Percentiles rank a stretch among this genome's conserved stretches.
phyloP scores from a whole-genome alignment of 2,888 invertebrate genomes.

The Boloria euphrosyne region DNA sequence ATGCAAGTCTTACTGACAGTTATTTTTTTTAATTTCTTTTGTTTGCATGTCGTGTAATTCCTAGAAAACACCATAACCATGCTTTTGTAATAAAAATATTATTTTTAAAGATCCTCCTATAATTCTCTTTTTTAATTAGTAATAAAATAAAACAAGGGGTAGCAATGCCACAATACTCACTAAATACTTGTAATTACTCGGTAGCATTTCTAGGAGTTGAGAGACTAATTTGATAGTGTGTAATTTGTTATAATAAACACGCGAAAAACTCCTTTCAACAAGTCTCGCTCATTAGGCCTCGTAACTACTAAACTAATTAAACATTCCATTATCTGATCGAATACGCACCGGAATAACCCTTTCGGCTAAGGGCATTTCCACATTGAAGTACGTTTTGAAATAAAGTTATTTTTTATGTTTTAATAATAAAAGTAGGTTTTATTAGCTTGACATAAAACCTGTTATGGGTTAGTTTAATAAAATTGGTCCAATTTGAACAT shows the following conservation, averaged over 20 bases:
- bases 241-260: conserved; percentile 35
- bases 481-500: too few species aligned
- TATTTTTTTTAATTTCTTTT: too few species aligned
- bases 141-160: neutral
- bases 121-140: too few species aligned
- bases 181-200: neutral
- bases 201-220: conserved; percentile 22
- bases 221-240: conserved; percentile 31
- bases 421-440: neutral
- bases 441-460: neutral
- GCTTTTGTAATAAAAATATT: too few species aligned
- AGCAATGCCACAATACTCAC: neutral
- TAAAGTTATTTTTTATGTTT: conserved; percentile 6
- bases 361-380: conserved; percentile 12
- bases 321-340: conserved; percentile 37
- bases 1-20: too few species aligned
- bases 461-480: too few species aligned
- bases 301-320: conserved; percentile 37
- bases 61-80: too few species aligned
- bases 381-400: neutral
- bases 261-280: conserved; percentile 29
- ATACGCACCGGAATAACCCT: conserved; percentile 36
- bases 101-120: too few species aligned
- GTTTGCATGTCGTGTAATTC: too few species aligned
- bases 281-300: conserved; percentile 32